A percentile compares a stretch with the other conserved stretches of the same genome.
Evolutionary conservation across 2,113 vertebrate genomes (phyloP).

Genomic region (Gadus macrocephalus): DNA sequence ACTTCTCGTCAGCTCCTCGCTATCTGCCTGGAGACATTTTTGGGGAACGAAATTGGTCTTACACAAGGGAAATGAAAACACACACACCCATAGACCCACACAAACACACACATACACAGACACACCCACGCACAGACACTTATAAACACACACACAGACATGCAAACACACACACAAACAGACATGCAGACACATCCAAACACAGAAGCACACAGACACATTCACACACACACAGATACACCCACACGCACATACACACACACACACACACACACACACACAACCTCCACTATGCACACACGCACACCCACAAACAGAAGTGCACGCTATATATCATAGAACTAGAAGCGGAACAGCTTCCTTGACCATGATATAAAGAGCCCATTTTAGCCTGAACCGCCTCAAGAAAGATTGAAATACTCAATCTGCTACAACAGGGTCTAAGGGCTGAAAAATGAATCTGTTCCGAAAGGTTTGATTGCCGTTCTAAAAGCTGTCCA

Average conservation of each 20-base stretch:
- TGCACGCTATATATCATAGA: background rate
- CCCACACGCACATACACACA: background rate
- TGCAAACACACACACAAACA: background rate
- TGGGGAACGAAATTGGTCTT: background rate
- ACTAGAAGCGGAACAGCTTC: no score
- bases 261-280: background rate
- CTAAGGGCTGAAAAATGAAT: no score
- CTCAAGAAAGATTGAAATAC: no score
- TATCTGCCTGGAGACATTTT: constrained; percentile 8
- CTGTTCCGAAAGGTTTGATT: no score
- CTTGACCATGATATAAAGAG: no score
- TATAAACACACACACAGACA: background rate
- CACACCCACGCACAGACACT: constrained; percentile 4
- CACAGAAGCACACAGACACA: background rate
- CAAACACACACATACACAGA: background rate
- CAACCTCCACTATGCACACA: background rate
- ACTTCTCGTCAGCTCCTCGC: constrained; percentile 16
- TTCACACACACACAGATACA: background rate
- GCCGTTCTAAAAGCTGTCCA: no score
- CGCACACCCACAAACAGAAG: background rate
- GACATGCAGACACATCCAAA: background rate
- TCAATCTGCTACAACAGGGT: no score
- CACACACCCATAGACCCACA: background rate
- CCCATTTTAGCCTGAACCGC: no score
- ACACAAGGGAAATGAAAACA: background rate